Conservation (phyloP, 2,113 vertebrate species). For the Panurus biarmicus region DNA sequence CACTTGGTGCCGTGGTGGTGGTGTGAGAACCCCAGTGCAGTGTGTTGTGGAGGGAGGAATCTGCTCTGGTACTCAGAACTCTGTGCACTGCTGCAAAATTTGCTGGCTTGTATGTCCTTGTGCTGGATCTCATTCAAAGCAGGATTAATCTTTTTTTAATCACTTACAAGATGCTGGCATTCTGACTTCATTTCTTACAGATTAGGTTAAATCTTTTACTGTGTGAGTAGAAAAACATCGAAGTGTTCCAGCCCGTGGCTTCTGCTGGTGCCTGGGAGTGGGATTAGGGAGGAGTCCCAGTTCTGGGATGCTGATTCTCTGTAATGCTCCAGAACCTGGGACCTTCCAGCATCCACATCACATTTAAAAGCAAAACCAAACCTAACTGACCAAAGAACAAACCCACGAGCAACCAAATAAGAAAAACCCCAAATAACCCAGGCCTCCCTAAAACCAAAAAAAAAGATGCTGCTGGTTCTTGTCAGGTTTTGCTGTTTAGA, state of each 20-base stretch:
- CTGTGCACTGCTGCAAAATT: background rate
- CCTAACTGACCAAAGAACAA: background rate
- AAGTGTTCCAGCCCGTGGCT: background rate
- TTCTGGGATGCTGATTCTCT: background rate
- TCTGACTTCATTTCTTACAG: background rate
- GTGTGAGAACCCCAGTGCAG: background rate
- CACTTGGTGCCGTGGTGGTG: background rate
- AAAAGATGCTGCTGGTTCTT: background rate
- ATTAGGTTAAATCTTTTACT: background rate
- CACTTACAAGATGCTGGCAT: background rate
- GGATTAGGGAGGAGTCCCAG: background rate
- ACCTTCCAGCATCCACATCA: background rate
- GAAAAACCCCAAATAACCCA: background rate
- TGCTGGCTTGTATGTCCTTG: background rate
- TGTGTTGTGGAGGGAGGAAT: background rate
- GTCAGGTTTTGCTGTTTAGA: background rate
- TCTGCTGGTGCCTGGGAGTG: background rate
- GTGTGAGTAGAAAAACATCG: background rate
- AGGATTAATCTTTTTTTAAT: background rate
- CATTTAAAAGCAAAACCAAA: background rate
- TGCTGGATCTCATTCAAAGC: background rate
- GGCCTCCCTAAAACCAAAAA: background rate
- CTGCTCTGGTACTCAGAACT: background rate
- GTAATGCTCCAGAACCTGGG: background rate
- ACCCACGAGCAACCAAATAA: background rate